phyloP scores from a whole-genome alignment of 2,113 vertebrate genomes.

The Gavialis gangeticus region DNA sequence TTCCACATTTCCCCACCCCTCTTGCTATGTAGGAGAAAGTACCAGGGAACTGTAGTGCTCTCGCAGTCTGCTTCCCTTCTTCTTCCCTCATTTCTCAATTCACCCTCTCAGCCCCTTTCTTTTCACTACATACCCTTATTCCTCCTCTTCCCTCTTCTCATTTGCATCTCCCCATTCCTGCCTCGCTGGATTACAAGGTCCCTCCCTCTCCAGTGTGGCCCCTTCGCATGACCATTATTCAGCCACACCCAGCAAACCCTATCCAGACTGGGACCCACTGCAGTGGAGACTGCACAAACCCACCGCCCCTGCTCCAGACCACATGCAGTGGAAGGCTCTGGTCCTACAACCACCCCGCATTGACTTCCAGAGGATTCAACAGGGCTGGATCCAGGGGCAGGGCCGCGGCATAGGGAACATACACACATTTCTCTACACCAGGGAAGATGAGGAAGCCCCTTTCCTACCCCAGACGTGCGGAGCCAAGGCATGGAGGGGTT shows the following conservation, averaged over 20 bases:
- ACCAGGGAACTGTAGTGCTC: not conserved
- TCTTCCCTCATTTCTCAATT: conserved; percentile 59
- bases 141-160: not conserved
- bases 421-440: not conserved
- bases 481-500: too few species aligned
- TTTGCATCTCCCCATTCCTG: not conserved
- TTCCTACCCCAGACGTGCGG: not conserved
- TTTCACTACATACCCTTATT: conserved; percentile 23
- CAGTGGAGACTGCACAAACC: not conserved
- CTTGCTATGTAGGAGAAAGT: not conserved
- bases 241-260: not conserved
- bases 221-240: not conserved
- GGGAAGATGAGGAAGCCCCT: not conserved
- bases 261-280: not conserved
- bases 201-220: too few species aligned
- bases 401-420: not conserved
- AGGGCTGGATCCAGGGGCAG: not conserved
- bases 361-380: not conserved
- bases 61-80: conserved; percentile 31
- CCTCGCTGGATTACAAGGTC: not conserved
- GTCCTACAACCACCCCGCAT: not conserved
- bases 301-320: not conserved
- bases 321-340: not conserved
- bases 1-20: not conserved
- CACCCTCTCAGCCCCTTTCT: conserved; percentile 55